A percentile compares a stretch with the other conserved stretches of the same genome.
Conservation (phyloP, 2,888 invertebrate genomes). For the Hanleya hanleyi region DNA sequence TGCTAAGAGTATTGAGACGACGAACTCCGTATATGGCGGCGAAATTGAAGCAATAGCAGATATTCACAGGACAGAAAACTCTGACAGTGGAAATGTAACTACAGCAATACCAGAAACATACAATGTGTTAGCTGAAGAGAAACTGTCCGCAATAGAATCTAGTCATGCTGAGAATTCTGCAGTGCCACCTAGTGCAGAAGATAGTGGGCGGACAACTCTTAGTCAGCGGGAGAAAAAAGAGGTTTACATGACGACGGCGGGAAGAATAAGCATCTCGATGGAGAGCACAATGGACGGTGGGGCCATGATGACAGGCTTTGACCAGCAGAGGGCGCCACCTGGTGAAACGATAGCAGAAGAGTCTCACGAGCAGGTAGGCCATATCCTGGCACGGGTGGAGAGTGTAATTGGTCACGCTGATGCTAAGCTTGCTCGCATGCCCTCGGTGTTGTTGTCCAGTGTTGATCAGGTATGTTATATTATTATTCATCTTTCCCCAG, state of each 20-base stretch:
- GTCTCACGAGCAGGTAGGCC: slow-evolving; percentile 23
- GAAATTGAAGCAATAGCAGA: too few species aligned
- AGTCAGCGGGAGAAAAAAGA: slow-evolving; percentile 43
- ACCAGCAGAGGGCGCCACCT: not conserved
- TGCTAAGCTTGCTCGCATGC: slow-evolving; percentile 24
- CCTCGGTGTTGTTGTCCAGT: not conserved
- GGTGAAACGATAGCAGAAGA: not conserved
- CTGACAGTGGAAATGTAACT: too few species aligned
- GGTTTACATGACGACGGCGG: slow-evolving; percentile 55
- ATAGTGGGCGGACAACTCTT: too few species aligned
- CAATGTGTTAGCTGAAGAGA: too few species aligned
- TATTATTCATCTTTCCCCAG: not conserved
- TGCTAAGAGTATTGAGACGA: too few species aligned
- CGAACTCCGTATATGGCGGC: too few species aligned
- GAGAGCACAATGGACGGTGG: slow-evolving; percentile 30
- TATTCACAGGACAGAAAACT: too few species aligned
- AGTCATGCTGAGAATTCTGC: too few species aligned
- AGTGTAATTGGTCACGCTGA: slow-evolving; percentile 39
- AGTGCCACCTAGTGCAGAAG: too few species aligned
- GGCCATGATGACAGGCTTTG: not conserved
- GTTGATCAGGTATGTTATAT: not conserved
- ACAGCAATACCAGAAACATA: too few species aligned
- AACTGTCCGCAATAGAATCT: too few species aligned
- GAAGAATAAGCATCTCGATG: slow-evolving; percentile 52
- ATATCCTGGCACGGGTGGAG: slow-evolving; percentile 30